Conservation (phyloP, 2,113 vertebrate species). For the Sarotherodon lohbergeri region DNA sequence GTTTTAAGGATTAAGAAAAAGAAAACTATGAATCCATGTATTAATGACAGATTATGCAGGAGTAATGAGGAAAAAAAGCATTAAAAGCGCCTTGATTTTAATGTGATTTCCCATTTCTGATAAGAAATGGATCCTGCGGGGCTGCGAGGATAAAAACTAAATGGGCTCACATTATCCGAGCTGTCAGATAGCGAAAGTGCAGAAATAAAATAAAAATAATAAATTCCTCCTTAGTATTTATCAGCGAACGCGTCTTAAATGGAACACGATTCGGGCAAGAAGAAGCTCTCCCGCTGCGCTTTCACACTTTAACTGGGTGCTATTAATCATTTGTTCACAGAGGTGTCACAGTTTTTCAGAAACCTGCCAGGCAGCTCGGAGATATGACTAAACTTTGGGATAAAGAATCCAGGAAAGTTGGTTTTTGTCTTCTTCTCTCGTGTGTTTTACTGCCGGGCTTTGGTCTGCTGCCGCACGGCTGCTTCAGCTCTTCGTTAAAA, state of each 20-base stretch:
- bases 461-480: neutral
- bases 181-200: neutral
- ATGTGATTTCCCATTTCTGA: neutral
- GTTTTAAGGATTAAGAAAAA: neutral
- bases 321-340: conserved; percentile 21
- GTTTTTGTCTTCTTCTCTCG: neutral
- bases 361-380: neutral
- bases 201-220: neutral
- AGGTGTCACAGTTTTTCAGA: neutral
- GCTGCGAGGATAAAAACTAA: neutral
- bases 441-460: neutral
- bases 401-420: neutral
- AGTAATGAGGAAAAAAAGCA: neutral
- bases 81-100: neutral
- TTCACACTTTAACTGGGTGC: neutral
- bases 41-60: neutral
- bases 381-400: neutral
- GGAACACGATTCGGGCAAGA: neutral
- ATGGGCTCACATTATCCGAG: neutral
- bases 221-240: neutral
- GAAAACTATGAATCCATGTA: neutral
- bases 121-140: neutral
- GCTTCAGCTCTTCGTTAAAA: neutral
- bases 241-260: neutral
- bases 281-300: neutral